phyloP scores from a whole-genome alignment of 2,113 vertebrate genomes.

The Calonectris borealis region DNA sequence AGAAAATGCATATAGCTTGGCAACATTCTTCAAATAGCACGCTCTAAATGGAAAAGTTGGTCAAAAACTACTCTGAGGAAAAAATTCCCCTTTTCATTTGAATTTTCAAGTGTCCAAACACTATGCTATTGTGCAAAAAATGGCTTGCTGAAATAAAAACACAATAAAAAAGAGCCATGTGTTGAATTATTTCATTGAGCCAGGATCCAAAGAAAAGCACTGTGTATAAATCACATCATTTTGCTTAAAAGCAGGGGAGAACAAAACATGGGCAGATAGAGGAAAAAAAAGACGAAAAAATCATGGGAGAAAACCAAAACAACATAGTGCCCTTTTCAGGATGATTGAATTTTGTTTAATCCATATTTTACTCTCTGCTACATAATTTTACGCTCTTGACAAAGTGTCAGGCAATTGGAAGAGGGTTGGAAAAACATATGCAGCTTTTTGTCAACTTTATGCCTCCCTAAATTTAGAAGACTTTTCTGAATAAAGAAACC shows the following conservation, averaged over 20 bases:
- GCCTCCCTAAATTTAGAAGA: constrained; percentile 7
- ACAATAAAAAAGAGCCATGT: constrained; percentile 32
- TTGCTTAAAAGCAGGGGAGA: constrained; percentile 3
- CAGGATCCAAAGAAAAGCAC: neutral
- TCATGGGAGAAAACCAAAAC: neutral
- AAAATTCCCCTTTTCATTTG: neutral
- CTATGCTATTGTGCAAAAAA: neutral
- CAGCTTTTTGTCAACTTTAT: constrained; percentile 34
- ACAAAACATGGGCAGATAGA: neutral
- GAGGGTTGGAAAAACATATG: neutral
- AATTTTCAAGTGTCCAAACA: neutral
- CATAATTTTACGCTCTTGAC: constrained; percentile 35
- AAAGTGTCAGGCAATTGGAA: neutral
- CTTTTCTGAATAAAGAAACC: constrained; percentile 1
- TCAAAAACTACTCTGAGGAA: neutral
- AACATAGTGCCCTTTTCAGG: neutral
- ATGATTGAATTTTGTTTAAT: constrained; percentile 22
- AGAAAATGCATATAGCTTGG: neutral
- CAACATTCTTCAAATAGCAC: neutral
- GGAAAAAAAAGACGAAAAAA: neutral
- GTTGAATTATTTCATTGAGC: constrained; percentile 13
- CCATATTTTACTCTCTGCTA: constrained; percentile 21
- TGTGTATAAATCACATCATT: constrained; percentile 13
- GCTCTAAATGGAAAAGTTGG: neutral
- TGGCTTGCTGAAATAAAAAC: neutral